phyloP scores from a whole-genome alignment of 92 coral and sea anemone genomes.

The Blastomussa wellsi region DNA sequence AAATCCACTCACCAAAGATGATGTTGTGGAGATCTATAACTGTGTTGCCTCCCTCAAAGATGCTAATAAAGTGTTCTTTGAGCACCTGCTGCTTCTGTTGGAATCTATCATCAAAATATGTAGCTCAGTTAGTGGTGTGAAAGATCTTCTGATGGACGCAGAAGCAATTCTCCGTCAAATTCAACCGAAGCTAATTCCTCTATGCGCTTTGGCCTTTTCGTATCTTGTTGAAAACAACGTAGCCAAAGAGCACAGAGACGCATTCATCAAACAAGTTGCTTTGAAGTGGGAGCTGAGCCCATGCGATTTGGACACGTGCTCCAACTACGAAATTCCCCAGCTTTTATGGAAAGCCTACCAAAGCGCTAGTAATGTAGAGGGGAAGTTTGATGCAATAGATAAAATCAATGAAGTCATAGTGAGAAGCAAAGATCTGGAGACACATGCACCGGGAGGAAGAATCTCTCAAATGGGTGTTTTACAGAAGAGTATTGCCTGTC shows the following conservation, averaged over 20 bases:
- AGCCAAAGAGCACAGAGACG: not conserved
- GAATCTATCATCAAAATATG: not conserved
- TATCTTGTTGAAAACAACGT: not conserved
- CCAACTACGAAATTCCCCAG: not conserved
- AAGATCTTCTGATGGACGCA: not conserved
- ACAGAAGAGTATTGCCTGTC: not conserved
- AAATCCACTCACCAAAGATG: not conserved
- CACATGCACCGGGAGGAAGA: not conserved
- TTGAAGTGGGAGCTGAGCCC: constrained; percentile 1
- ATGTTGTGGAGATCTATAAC: not conserved
- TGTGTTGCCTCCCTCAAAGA: constrained; percentile 10
- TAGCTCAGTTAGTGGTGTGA: not conserved
- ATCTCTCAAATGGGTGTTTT: no score
- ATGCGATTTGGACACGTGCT: not conserved
- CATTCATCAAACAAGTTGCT: not conserved
- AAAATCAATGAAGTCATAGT: not conserved
- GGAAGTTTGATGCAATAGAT: not conserved
- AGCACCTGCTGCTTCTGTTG: not conserved
- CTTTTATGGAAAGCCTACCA: constrained; percentile 28
- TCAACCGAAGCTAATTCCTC: not conserved
- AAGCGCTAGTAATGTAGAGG: not conserved
- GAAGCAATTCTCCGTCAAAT: not conserved
- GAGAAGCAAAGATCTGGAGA: not conserved
- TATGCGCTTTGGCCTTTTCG: not conserved
- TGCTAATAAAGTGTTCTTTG: not conserved